Conservation (phyloP, 2,113 vertebrate species). For the Pollachius pollachius region DNA sequence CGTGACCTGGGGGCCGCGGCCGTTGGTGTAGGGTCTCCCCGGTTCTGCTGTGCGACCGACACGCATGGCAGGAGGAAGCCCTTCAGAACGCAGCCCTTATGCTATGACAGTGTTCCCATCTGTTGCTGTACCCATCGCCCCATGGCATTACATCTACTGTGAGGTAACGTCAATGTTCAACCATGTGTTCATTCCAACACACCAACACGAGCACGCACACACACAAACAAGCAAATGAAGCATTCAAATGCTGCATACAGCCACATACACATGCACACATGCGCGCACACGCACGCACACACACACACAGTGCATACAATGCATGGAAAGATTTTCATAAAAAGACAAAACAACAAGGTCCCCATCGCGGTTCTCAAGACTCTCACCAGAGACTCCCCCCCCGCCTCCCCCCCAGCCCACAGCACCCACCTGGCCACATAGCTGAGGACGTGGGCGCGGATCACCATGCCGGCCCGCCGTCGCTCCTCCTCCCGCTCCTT, state of each 20-base stretch:
- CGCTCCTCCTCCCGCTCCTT: slow-evolving; percentile 85
- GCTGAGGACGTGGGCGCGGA: slow-evolving; percentile 90
- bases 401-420: not conserved
- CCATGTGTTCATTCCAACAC: slow-evolving; percentile 5
- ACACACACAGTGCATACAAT: too few species aligned
- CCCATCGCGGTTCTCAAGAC: slow-evolving; percentile 32
- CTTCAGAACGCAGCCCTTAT: not conserved
- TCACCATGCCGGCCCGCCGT: slow-evolving; percentile 85
- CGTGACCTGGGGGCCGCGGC: not conserved
- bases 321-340: not conserved
- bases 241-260: slow-evolving; percentile 6
- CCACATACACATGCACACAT: slow-evolving; percentile 16
- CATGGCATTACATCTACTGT: too few species aligned
- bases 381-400: slow-evolving; percentile 22
- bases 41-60: too few species aligned
- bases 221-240: slow-evolving; percentile 15
- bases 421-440: slow-evolving; percentile 89
- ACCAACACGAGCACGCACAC: slow-evolving; percentile 10
- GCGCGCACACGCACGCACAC: too few species aligned
- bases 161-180: not conserved
- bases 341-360: slow-evolving; percentile 60
- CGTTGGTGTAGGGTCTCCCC: not conserved
- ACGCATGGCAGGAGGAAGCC: not conserved
- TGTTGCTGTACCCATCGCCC: too few species aligned
- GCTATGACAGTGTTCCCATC: not conserved